Evolutionary conservation across 2,888 invertebrate genomes (phyloP), one percentile per base, ranked within the genome.

Genomic region (Meghimatium bilineatum): DNA sequence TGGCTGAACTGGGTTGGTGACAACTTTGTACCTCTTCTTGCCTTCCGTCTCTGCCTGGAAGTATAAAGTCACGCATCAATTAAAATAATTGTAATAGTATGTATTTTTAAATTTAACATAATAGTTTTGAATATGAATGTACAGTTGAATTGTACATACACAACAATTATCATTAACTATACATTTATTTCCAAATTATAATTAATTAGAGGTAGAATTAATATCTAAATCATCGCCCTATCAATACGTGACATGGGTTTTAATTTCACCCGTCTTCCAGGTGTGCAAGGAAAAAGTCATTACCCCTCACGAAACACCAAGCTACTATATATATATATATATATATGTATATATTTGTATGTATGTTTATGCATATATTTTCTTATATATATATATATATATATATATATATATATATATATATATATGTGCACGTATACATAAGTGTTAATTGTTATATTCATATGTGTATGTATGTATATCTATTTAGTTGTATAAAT

Each of bases 1-100:
- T 6, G 98, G 97, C 67, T 97, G 97, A 20, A 97, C 96, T 79
- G 97, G 94, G 49, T 97, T 97, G 66, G 97, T 97, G 23, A 97
- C 97, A 77, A 98, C 96, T 63, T 97, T 95, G 94, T 97, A 97
- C 17, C 93, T 92, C 83, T 93, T 93, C 63, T 91, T 96, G 95
- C 90, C 96, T 95, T 89, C 95, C 94, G 85, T 91, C 0, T 91
- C 90, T 2, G 93, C 93, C 26, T 93, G 97, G 0, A 20, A 12
- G 49, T 8, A 63, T n/a, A 63, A 23, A n/a, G 12, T 23, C 17
- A 49, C 49, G n/a, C n/a, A n/a, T n/a, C n/a, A n/a, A n/a, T n/a
- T n/a, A n/a, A n/a, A n/a, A n/a, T n/a, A n/a, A n/a, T n/a, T n/a
- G n/a, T n/a, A n/a, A n/a, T n/a, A n/a, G n/a, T n/a, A n/a, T n/a